phyloP scores from a whole-genome alignment of 2,113 vertebrate species.

The Amblyopsis rosae region DNA sequence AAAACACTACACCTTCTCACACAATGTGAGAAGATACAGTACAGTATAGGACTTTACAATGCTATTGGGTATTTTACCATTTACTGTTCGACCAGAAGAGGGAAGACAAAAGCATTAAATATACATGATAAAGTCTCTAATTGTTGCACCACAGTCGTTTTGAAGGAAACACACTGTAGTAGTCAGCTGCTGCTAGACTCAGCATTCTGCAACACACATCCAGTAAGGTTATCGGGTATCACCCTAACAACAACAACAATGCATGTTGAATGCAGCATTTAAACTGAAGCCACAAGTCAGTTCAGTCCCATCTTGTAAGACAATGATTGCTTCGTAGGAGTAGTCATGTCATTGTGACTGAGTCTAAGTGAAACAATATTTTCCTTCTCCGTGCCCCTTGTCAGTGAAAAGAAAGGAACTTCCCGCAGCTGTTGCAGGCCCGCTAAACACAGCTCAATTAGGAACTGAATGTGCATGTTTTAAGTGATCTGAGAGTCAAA shows the following conservation, averaged over 20 bases:
- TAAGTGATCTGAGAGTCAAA: slow-evolving; percentile 31
- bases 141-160: slow-evolving; percentile 25
- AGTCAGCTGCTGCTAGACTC: slow-evolving; percentile 42
- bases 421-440: slow-evolving; percentile 19
- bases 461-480: slow-evolving; percentile 44
- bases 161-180: slow-evolving; percentile 40
- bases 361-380: slow-evolving; percentile 19
- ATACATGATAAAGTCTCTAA: not conserved
- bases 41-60: not conserved
- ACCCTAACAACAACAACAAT: slow-evolving; percentile 23
- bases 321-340: slow-evolving; percentile 16
- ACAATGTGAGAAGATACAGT: slow-evolving; percentile 5
- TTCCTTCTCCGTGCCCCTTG: too few relatives aligned
- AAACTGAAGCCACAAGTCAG: slow-evolving; percentile 27
- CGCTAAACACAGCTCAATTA: slow-evolving; percentile 22
- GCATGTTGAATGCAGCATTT: slow-evolving; percentile 34
- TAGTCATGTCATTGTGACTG: slow-evolving; percentile 19
- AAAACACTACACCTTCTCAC: slow-evolving; percentile 19
- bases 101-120: too few relatives aligned
- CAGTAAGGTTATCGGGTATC: slow-evolving; percentile 37
- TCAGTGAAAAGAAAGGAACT: too few relatives aligned
- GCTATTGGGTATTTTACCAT: too few relatives aligned
- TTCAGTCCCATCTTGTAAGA: slow-evolving; percentile 30
- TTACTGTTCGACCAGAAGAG: too few relatives aligned
- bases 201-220: slow-evolving; percentile 38